A percentile compares a stretch with the other conserved stretches of the same genome.
These are phyloP conservation scores for Brachionus sp. DNA, from an alignment of 1,140 invertebrate genomes.

Conservation along the genomic window DNA sequence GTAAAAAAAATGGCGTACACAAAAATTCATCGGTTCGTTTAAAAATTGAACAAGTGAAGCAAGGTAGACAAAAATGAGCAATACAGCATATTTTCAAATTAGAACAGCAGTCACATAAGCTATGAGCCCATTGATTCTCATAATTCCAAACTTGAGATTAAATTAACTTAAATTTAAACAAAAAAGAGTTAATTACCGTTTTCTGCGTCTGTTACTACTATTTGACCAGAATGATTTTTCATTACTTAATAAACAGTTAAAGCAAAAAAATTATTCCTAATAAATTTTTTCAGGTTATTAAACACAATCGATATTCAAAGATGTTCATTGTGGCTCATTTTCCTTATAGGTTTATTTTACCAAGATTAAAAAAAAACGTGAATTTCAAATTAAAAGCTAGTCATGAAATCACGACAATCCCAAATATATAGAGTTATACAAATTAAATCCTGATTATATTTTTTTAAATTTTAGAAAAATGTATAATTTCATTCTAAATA, in stretches of 20 bases:
- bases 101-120: conserved; percentile 5
- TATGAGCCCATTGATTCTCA: neutral
- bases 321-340: neutral
- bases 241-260: neutral
- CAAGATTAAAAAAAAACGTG: neutral
- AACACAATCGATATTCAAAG: neutral
- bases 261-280: neutral
- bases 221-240: conserved; percentile 33
- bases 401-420: neutral
- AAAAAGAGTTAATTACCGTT: neutral
- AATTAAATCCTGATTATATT: neutral
- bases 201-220: conserved; percentile 1
- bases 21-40: conserved; percentile 40
- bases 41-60: conserved; percentile 26
- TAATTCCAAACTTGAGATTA: conserved; percentile 40
- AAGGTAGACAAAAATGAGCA: conserved; percentile 32
- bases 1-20: conserved; percentile 29
- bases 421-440: neutral
- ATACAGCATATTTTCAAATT: neutral
- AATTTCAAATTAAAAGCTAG: neutral
- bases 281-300: neutral
- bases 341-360: neutral
- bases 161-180: neutral
- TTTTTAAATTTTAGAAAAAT: neutral
- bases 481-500: neutral